A percentile compares a stretch with the other conserved stretches of the same genome.
phyloP scores from a whole-genome alignment of 30 jellyfish, hydroid and myxozoan species.

The Aurelia coerulea region DNA sequence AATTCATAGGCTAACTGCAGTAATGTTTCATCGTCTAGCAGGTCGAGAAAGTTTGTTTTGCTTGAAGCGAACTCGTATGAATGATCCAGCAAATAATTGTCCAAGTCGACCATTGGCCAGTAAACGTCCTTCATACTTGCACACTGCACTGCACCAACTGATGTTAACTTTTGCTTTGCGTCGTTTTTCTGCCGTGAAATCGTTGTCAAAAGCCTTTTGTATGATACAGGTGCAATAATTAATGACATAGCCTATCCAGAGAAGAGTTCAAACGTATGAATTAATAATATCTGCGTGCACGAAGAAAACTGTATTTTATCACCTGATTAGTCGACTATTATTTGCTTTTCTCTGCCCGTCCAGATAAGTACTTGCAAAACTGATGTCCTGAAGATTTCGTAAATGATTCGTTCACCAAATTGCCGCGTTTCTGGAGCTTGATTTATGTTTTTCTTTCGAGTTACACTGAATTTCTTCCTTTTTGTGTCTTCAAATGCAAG shows the following conservation, averaged over 20 bases:
- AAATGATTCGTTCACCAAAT: too few relatives aligned
- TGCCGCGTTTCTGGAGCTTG: too few relatives aligned
- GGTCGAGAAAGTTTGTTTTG: conserved; percentile 67
- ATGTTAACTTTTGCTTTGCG: conserved; percentile 4
- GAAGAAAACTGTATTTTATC: conserved; percentile 38
- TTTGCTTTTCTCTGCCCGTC: not conserved
- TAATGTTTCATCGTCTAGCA: conserved; percentile 68
- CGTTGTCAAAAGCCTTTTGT: conserved; percentile 65
- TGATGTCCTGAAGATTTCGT: too few relatives aligned
- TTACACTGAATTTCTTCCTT: too few relatives aligned
- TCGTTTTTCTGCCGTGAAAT: conserved; percentile 46
- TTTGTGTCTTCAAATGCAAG: too few relatives aligned
- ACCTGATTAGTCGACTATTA: conserved; percentile 2
- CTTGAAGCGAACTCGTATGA: conserved; percentile 54
- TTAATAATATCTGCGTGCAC: conserved; percentile 32
- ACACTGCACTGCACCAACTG: conserved; percentile 12
- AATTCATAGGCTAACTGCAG: conserved; percentile 67
- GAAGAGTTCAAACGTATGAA: conserved; percentile 26
- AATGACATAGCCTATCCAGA: conserved; percentile 56
- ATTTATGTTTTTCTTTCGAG: too few relatives aligned
- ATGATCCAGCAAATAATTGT: conserved; percentile 51
- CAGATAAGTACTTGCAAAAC: too few relatives aligned
- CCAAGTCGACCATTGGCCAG: conserved; percentile 37
- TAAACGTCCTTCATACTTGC: conserved; percentile 57
- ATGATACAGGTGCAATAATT: conserved; percentile 71